Evolutionary conservation across 2,113 vertebrate genomes (phyloP), one percentile per base, ranked within the genome.

Genomic region (Cyphomyrus discorhynchus): DNA sequence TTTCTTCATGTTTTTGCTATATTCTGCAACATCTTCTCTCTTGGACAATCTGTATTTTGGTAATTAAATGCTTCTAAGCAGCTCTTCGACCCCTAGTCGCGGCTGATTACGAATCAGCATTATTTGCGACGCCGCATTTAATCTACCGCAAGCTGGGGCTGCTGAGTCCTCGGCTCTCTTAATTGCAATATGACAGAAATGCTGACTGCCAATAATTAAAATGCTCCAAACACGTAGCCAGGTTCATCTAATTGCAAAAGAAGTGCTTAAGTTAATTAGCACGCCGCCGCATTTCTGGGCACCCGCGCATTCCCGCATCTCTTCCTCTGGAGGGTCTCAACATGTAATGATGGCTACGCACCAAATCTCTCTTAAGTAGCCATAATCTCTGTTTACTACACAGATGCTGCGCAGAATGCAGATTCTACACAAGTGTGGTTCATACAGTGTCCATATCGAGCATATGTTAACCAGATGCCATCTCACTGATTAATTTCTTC

Each of bases 141-240:
- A 84, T 84, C 82, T 84, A 31, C 85, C n/a, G n/a, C 85, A 86
- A 86, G n/a, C 46, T 86, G 85, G 19, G n/a, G 24, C 85, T 17
- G 85, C n/a, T 6, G 49, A 27, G 6, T 17, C 21, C 85, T 7
- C 84, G 1, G 46, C 84, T 50, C 84, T 15, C 83, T 49, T 49
- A 86, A 86, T 50, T 86, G 84, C n/a, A 86, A 86, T 86, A 47
- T 31, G 84, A 52, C 84, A 46, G 85, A 86, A 86, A 53, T 31
- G 85, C n/a, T 52, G 85, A 86, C 85, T 52, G 46, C 24, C 85
- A 53, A 11, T 84, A 80, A 80, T 42, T 80, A n/a, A 84, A 84
- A 84, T 46, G 17, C 82, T 47, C 42, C 82, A n/a, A 84, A 46
- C 21, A 8, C 9, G 21, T 46, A 86, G n/a, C n/a, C 84, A 86